Evolutionary conservation across 2,113 vertebrate species (phyloP), one percentile per base, ranked within the genome.

Genomic region (Scomber scombrus): DNA sequence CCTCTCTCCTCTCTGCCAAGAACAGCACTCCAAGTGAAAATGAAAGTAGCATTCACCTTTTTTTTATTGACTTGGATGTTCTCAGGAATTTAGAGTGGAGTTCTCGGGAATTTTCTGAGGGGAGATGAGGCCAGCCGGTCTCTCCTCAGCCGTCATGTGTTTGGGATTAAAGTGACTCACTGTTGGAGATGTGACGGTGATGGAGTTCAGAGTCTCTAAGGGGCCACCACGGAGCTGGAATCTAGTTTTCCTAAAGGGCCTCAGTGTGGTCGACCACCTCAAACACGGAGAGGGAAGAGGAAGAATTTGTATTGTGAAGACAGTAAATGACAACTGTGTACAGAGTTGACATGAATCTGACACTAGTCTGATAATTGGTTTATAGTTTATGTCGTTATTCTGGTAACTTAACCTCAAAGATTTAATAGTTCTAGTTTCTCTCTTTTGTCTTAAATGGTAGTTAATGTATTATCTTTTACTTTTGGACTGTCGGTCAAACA

Each of bases 91-190:
- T 11, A 4, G 12, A 26, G 13, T 52, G 34, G 13, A 62, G 54
- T 29, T 43, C 23, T 8, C 19, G 57, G 50, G 75, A 77, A 47
- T 70, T 65, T 58, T 31, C n/a, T 29, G 2, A 45, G 31, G 16
- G 56, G 15, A 47, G 62, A 73, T 14, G 5, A 72, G 62, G 51
- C 43, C 19, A 29, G 57, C 2, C n/a, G 14, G 31, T 70, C 76
- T 45, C 11, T 29, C 4, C 52, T 11, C 29, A 75, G 60, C 23
- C 29, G 2, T 84, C 86, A 87, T 84, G 88, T 86, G 90, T 86
- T 83, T 79, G 55, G 79, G 87, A 88, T 86, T 87, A 80, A 52
- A 85, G 29, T 2, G 57, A 60, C 34, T 56, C 29, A 11, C 57
- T 61, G 50, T 71, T 47, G 64, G 6, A 26, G 50, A 81, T 26